phyloP scores from a whole-genome alignment of 2,797 vertebrate species.

The Mallotus villosus region DNA sequence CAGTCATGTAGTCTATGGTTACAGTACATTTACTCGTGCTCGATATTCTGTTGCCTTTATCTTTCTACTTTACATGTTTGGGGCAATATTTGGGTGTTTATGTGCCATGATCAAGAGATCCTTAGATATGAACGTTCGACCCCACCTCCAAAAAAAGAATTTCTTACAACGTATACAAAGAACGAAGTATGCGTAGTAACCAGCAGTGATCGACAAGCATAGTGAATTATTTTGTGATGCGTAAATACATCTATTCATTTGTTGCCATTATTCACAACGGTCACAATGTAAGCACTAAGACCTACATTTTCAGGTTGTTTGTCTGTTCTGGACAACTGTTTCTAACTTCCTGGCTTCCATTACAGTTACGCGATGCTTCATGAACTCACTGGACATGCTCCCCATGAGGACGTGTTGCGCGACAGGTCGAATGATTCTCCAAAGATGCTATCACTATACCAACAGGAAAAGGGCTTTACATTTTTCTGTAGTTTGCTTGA shows the following conservation, averaged over 20 bases:
- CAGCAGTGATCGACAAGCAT: no score
- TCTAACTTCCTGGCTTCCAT: constrained; percentile 17
- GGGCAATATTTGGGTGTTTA: background rate
- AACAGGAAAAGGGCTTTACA: background rate
- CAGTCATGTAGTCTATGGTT: background rate
- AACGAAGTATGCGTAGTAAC: no score
- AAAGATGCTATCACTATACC: constrained; percentile 37
- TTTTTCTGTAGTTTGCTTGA: fast-evolving
- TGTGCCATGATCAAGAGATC: no score
- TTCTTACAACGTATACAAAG: no score
- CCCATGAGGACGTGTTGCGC: constrained; percentile 25
- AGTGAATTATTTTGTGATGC: no score
- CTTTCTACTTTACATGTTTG: background rate
- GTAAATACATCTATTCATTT: no score
- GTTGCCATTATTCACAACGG: no score
- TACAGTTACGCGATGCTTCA: constrained; percentile 10
- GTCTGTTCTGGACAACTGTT: background rate
- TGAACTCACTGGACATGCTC: background rate
- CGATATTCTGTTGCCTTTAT: no score
- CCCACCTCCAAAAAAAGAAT: no score
- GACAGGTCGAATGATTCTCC: constrained; percentile 35
- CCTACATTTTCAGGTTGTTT: background rate
- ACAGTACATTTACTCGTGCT: background rate
- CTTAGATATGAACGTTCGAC: no score
- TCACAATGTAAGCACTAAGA: no score